Evolutionary conservation across 1,140 invertebrate genomes (phyloP), one percentile per base, ranked within the genome.

Genomic region (Aphis gossypii): DNA sequence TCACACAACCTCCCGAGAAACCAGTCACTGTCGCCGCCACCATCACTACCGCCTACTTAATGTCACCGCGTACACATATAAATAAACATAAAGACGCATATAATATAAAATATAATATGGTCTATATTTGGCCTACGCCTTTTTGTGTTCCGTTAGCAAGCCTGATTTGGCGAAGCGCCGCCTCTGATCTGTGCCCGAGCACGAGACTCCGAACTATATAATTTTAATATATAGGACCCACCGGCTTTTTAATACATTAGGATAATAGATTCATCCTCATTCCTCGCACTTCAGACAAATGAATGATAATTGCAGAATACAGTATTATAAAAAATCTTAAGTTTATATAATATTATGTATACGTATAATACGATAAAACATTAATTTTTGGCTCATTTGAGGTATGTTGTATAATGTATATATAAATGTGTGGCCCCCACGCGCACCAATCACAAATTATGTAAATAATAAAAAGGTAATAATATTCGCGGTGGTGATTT

Each of bases 121-220:
- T 56, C 88, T 89, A 89, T 89, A 56, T 89, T 89, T 56, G 51
- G 35, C n/a, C n/a, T 86, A 54, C n/a, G 20, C 21, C 7, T 56
- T 89, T 56, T 56, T 21, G 18, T 48, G 38, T 48, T 89, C 23
- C 0, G 48, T 89, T 89, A 89, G 38, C 48, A 56, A 56, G 48
- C 51, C 51, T 9, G 51, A 56, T 89, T 56, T 89, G 51, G 88
- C 11, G 48, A 56, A 89, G n/a, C 87, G n/a, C 20, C 46, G 25
- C 30, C 87, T 46, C 44, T 20, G 44, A 76, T 76, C 60, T 41
- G 38, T 41, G 38, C 38, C 51, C 25, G n/a, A 7, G 35, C 46
- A 41, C 20, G 14, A 23, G 4, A 76, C 14, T 76, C 60, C 60
- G 30, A 0, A 18, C 60, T n/a, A 68, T 68, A 60, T 14, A 30